A percentile compares a stretch with the other conserved stretches of the same genome.
Conservation (phyloP, 1,140 invertebrate species). For the Leptinotarsa texana region DNA sequence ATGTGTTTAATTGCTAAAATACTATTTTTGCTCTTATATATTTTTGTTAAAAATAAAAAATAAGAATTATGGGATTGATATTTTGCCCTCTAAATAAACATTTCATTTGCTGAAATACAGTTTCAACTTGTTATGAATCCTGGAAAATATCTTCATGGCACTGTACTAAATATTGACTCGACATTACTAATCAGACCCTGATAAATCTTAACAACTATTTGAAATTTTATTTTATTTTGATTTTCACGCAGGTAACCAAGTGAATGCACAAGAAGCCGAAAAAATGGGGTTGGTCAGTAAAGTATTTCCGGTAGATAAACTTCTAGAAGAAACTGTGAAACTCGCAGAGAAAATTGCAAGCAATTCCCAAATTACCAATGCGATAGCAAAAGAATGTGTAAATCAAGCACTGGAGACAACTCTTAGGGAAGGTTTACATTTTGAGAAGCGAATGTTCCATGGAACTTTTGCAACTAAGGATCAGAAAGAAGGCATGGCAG, state of each 20-base stretch:
- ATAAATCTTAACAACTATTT: too few relatives aligned
- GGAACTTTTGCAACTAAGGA: constrained; percentile 89
- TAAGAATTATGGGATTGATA: too few relatives aligned
- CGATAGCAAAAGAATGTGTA: constrained; percentile 91
- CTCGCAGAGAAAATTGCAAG: constrained; percentile 92
- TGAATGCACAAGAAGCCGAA: constrained; percentile 90
- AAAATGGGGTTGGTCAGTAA: constrained; percentile 86
- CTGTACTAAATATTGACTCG: too few relatives aligned
- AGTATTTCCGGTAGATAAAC: constrained; percentile 85
- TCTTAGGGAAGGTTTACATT: constrained; percentile 81
- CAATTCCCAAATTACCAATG: constrained; percentile 85
- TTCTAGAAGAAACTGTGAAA: constrained; percentile 88
- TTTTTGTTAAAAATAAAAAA: too few relatives aligned
- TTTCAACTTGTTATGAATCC: too few relatives aligned
- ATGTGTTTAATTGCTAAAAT: too few relatives aligned
- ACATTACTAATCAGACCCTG: too few relatives aligned
- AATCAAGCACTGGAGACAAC: constrained; percentile 91
- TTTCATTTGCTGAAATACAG: too few relatives aligned
- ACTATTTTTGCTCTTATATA: too few relatives aligned
- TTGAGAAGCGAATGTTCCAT: constrained; percentile 90
- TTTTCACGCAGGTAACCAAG: constrained; percentile 63
- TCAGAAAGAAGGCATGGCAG: constrained; percentile 91
- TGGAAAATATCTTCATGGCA: too few relatives aligned
- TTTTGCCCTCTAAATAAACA: too few relatives aligned
- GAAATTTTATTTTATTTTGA: not conserved